A percentile compares a stretch with the other conserved stretches of the same genome.
Conservation (phyloP, 2,888 invertebrate genomes). For the Steinernema scapterisci region DNA sequence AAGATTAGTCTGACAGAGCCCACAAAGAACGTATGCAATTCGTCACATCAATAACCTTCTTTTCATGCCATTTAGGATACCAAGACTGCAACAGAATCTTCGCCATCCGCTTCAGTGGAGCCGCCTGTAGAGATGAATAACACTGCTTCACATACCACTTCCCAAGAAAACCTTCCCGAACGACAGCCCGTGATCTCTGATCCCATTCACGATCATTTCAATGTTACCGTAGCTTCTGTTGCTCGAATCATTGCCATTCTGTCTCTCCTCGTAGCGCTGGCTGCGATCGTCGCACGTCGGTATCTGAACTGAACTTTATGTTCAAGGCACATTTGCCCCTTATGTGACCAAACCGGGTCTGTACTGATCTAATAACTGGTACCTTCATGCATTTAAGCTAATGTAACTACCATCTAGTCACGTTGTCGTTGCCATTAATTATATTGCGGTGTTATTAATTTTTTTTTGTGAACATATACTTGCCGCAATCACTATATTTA, state of each 20-base stretch:
- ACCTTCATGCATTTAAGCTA: background rate
- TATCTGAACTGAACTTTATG: background rate
- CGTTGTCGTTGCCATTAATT: background rate
- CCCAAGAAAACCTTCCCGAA: background rate
- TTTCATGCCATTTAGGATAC: background rate
- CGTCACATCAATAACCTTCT: background rate
- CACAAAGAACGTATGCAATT: background rate
- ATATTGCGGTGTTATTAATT: too few relatives aligned
- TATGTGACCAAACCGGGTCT: background rate
- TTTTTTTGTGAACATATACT: too few relatives aligned
- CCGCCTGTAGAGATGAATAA: too few relatives aligned
- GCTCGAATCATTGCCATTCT: background rate
- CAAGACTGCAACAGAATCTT: too few relatives aligned
- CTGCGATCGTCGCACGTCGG: background rate
- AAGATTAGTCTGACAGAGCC: conserved; percentile 3
- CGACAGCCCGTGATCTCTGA: background rate
- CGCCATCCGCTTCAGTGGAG: too few relatives aligned
- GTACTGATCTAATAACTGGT: background rate
- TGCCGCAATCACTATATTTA: too few relatives aligned
- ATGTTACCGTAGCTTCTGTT: background rate
- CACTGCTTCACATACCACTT: background rate
- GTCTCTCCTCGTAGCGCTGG: background rate
- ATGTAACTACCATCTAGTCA: background rate
- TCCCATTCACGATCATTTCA: too few relatives aligned
- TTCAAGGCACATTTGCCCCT: background rate